Percentiles rank a stretch among this genome's conserved stretches.
These are phyloP conservation scores for Lophius piscatorius DNA, from an alignment of 2,113 vertebrate genomes.

Conservation along the genomic window DNA sequence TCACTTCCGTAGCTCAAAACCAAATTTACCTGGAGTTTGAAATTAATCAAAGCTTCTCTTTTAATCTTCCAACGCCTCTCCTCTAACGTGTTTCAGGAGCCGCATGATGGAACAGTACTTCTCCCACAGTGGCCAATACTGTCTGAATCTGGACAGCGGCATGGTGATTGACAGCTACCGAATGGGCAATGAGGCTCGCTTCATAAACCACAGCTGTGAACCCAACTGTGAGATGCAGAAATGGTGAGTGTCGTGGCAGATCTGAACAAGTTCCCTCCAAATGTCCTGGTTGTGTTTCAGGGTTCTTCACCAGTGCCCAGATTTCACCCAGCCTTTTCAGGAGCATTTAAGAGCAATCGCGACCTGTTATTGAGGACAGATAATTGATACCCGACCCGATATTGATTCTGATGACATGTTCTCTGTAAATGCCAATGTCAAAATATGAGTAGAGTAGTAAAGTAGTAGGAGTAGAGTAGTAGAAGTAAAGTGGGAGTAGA, in stretches of 20 bases:
- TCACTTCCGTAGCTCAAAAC: neutral
- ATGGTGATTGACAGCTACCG: constrained; percentile 99
- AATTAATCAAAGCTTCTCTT: neutral
- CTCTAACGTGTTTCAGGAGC: constrained; percentile 75
- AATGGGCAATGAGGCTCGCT: constrained; percentile 98
- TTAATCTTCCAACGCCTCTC: constrained; percentile 1
- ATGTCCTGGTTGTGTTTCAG: constrained; percentile 34
- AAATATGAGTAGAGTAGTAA: no score
- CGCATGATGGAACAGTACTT: constrained; percentile 99
- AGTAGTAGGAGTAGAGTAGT: no score
- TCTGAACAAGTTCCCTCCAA: constrained; percentile 21
- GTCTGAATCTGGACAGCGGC: constrained; percentile 96
- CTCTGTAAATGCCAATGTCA: neutral
- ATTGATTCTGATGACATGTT: neutral
- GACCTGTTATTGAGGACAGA: constrained; percentile 11
- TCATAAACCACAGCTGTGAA: constrained; percentile 99
- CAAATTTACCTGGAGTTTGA: neutral
- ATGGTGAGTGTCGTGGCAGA: constrained; percentile 84
- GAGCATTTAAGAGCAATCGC: constrained; percentile 1
- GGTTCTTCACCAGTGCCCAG: constrained; percentile 35
- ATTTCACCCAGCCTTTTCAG: constrained; percentile 33
- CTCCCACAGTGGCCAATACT: constrained; percentile 97
- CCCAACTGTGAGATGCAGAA: constrained; percentile 99
- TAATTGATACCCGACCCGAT: constrained; percentile 16
- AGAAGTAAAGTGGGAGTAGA: no score